Base-by-base conservation (phyloP, 2,888 invertebrate genomes). In the Pammene fasciana region DNA sequence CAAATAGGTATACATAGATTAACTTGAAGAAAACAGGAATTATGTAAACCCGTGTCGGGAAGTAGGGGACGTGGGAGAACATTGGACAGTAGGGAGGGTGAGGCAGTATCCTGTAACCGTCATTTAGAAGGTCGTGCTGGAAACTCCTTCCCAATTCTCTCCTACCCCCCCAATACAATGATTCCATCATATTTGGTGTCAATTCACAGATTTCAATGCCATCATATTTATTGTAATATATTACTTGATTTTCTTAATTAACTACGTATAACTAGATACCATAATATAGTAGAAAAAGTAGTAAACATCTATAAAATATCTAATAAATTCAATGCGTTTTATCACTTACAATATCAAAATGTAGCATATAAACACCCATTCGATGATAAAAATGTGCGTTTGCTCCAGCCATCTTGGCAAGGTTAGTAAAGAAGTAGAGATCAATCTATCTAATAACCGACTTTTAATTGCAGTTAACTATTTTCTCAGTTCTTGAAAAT, bases 301-400 rank as follows among this genome's bases (percentile, higher is more conserved):
- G 55, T 72, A 68, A 73, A 73, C 74, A 72, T 64, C 55, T 72
- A 74, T 71, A 72, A 67, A 68, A 72, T 67, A 70, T 46, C 66
- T 72, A 70, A 68, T 72, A 55, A 71, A 71, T 71, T 67, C 72
- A 72, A 74, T 68, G 67, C 62, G 62, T 59, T 70, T 54, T 71
- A 68, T 59, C 64, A 70, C 48, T 57, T 57, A 70, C 55, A 64
- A 68, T 50, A 68, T 34, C 50, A 68, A 68, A 65, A 59, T 43
- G 64, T 72, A 71, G 56, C 59, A 65, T 73, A 36, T 73, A 73
- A 75, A 74, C 75, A 75, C 68, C 73, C 72, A 72, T 76, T 75
- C 71, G 75, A 76, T 75, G 74, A 65, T 71, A 66, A 70, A 70
- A 67, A 71, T 77, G 76, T 76, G 77, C 75, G 77, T 68, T 48